Conservation (phyloP, 2,888 invertebrate species). For the Dicyrtomina minuta region DNA sequence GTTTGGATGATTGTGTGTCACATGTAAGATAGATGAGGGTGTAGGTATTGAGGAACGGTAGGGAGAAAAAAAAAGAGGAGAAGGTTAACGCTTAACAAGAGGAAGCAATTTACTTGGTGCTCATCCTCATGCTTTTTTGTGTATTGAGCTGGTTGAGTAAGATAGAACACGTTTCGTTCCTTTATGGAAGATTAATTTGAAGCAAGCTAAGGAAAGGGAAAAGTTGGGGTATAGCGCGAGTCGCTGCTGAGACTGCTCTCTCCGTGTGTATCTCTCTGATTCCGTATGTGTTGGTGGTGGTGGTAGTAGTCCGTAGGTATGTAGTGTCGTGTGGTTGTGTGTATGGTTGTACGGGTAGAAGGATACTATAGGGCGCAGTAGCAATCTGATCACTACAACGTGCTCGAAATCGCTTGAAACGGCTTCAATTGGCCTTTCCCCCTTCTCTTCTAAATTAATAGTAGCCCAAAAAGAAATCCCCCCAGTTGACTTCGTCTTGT, state of each 20-base stretch:
- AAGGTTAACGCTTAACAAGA: constrained; percentile 39
- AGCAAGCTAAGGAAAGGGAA: constrained; percentile 21
- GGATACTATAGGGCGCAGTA: constrained; percentile 1
- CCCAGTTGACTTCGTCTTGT: constrained; percentile 26
- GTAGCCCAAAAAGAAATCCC: constrained; percentile 28
- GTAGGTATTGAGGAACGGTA: neutral
- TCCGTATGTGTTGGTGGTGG: neutral
- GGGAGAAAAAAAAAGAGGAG: constrained; percentile 17
- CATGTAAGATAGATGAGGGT: neutral
- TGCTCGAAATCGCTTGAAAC: constrained; percentile 41
- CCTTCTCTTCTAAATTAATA: constrained; percentile 29
- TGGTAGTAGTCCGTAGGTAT: too few relatives aligned
- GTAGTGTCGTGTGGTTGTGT: too few relatives aligned
- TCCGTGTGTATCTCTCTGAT: neutral
- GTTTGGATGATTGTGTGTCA: neutral
- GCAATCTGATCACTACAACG: constrained; percentile 33
- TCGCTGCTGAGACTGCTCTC: too few relatives aligned
- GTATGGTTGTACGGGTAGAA: neutral
- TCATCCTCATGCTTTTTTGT: constrained; percentile 34
- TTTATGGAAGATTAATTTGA: constrained; percentile 48
- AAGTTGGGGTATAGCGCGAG: constrained; percentile 7
- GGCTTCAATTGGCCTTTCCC: constrained; percentile 40
- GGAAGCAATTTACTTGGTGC: constrained; percentile 44
- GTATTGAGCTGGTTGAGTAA: constrained; percentile 34
- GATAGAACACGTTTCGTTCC: constrained; percentile 46